Percentiles rank a stretch among this genome's conserved stretches.
Evolutionary conservation across 1,140 invertebrate genomes (phyloP).

Genomic region (Cardiocondyla obscurior): DNA sequence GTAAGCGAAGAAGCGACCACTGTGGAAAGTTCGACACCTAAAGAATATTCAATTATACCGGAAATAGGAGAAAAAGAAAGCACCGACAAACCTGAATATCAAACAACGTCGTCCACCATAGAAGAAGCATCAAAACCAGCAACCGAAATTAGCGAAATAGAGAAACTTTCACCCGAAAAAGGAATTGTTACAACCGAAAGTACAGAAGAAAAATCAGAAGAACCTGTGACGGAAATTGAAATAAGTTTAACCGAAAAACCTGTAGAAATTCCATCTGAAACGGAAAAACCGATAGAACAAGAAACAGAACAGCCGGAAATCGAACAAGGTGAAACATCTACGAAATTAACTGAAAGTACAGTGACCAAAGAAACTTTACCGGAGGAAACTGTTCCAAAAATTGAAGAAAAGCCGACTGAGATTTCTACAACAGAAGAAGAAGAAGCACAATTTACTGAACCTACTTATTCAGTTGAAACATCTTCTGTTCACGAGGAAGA

Average conservation of each 20-base stretch:
- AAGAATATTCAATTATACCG: slow-evolving; percentile 56
- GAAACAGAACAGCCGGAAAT: slow-evolving; percentile 35
- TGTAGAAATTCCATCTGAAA: slow-evolving; percentile 55
- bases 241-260: slow-evolving; percentile 36
- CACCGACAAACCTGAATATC: neutral
- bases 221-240: slow-evolving; percentile 31
- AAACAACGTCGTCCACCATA: slow-evolving; percentile 10
- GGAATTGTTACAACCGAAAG: slow-evolving; percentile 14
- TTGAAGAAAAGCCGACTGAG: slow-evolving; percentile 48
- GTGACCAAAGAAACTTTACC: neutral
- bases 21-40: neutral
- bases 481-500: slow-evolving; percentile 17
- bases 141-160: neutral
- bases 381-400: slow-evolving; percentile 20
- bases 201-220: neutral
- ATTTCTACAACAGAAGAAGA: slow-evolving; percentile 9
- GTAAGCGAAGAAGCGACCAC: slow-evolving; percentile 47
- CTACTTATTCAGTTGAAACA: neutral
- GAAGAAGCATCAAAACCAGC: slow-evolving; percentile 9
- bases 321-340: slow-evolving; percentile 25
- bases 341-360: slow-evolving; percentile 32
- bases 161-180: slow-evolving; percentile 28
- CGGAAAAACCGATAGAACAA: slow-evolving; percentile 59
- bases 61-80: slow-evolving; percentile 26
- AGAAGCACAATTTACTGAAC: slow-evolving; percentile 2